Base-by-base conservation (phyloP, 2,888 invertebrate species). In the Dolichopus griseipennis region DNA sequence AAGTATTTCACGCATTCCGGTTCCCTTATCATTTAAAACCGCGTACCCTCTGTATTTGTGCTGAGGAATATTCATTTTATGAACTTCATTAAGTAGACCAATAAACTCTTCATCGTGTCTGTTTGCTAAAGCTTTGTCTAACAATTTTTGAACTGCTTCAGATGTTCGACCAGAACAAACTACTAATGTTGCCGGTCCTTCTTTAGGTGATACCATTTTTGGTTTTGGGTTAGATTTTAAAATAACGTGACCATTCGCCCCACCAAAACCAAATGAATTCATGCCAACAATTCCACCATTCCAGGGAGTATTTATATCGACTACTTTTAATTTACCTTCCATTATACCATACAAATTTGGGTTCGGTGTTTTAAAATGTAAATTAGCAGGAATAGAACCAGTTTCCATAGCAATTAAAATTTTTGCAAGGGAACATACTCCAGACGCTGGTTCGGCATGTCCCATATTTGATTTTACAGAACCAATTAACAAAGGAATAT, bases 381-480 rank as follows among this genome's bases (percentile, higher is more conserved):
- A 84, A 82, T 98, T 99, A 22, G 85, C 89, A 2, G 98, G 98
- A 73, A 99, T 92, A 43, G 89, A 80, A 41, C 94, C 93, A 68
- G 86, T 82, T 83, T 98, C 95, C 93, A 98, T 96, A 20, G 97
- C 92, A 70, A 98, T 88, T 27, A 98, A 80, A 67, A 95, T 86
- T 82, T 97, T 97, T 15, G 94, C 93, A 72, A 97, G 84, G 1
- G 95, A 91, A 77, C 95, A 93, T 33, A 97, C 84, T 34, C 95
- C 96, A 64, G 93, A 93, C 1, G 92, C 92, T 0, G 97, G 94
- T 82, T 99, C 98, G 5, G 97, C 90, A 80, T 99, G 98, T 1
- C 98, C 98, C 95, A 98, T 97, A 83, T 98, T 99, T 27, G 96
- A 96, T 81, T 99, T 99, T 0, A 97, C 93, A 0, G 97, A 97